Base-by-base conservation (phyloP, 2,113 vertebrate genomes). In the Castor canadensis region DNA sequence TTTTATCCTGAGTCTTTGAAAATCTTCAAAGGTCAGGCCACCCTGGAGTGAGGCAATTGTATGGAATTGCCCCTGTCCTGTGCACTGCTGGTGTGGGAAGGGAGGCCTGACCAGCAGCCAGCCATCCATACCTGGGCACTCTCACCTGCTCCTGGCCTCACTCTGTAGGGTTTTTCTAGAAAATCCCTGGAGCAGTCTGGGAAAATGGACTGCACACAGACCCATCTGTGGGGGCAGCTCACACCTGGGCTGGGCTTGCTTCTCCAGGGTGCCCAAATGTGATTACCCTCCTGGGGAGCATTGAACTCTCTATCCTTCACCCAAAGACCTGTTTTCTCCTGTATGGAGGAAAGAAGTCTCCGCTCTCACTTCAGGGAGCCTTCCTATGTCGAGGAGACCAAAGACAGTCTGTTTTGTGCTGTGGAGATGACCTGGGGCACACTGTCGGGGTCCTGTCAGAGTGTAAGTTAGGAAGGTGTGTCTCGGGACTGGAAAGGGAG, bases 101-200 rank as follows among this genome's bases (percentile, higher is more conserved):
- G 52, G 7, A 24, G 35, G 35, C 64, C 56, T 43, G 49, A 35
- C 76, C 26, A 1, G 64, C 30, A 30, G 72, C 72, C 58, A 6
- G 5, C 58, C 54, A 10, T 40, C 8, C 3, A 67, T 56, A 7
- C 43, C 64, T 32, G 26, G 12, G 15, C 9, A 1, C 30, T 11
- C 76, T 75, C n/a, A 17, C 38, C 10, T 35, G 9, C 45, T 7
- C 40, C 28, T 26, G 22, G 3, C 84, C 32, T 64, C 49, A 62
- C 79, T 95, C 66, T 77, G 56, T 58, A 20, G 24, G 32, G 54
- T 26, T n/a, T 87, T 77, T 45, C 86, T 73, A 76, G 73, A n/a
- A n/a, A 79, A 85, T 15, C 35, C 54, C 54, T 3, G 26, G 67
- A n/a, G 32, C 67, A 58, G 26, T 76, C n/a, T 47, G 60, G 89